phyloP scores from a whole-genome alignment of 2,888 invertebrate species.

The Drosophila quinaria region DNA sequence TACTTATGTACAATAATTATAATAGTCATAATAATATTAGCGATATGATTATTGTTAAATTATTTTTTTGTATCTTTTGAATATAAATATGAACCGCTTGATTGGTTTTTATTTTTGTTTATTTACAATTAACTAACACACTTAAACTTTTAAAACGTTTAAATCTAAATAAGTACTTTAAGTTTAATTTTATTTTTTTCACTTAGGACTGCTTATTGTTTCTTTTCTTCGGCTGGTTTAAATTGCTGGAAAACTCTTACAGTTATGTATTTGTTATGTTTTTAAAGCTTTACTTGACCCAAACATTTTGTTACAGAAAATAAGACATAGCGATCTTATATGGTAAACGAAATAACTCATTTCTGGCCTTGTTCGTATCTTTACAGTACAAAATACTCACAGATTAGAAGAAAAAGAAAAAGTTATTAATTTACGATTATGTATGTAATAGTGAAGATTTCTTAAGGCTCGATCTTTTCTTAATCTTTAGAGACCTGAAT shows the following conservation, averaged over 20 bases:
- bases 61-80: conserved; percentile 9
- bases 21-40: conserved; percentile 25
- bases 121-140: conserved; percentile 21
- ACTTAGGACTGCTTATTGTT: conserved; percentile 30
- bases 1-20: conserved; percentile 57
- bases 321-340: neutral
- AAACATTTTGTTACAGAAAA: conserved; percentile 1
- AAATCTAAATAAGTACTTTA: conserved; percentile 11
- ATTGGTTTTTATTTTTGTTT: conserved; percentile 4
- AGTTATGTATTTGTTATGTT: conserved; percentile 4
- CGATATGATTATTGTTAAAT: conserved; percentile 58
- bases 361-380: neutral
- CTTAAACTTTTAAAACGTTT: conserved; percentile 50
- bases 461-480: neutral
- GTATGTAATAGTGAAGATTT: neutral
- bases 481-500: neutral
- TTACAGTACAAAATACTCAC: neutral
- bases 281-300: conserved; percentile 54
- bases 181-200: conserved; percentile 5
- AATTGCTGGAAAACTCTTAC: conserved; percentile 16
- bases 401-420: neutral
- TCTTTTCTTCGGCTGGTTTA: conserved; percentile 6
- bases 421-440: neutral
- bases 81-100: conserved; percentile 18
- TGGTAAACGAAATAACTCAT: neutral